Percentiles rank a stretch among this genome's conserved stretches.
Conservation (phyloP, 1,140 invertebrate species). For the Cydia amplana region DNA sequence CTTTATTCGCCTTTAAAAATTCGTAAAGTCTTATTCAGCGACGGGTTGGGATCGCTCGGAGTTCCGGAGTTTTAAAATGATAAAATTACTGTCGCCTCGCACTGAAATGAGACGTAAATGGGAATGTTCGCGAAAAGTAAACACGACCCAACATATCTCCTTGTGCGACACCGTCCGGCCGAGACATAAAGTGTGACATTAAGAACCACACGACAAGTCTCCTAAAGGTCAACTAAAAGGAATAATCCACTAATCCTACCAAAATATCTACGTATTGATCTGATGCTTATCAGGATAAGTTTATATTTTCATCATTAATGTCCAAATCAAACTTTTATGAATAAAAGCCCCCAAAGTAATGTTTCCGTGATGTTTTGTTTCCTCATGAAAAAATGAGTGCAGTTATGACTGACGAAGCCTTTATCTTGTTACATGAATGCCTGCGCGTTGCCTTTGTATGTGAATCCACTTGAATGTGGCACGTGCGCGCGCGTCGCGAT, state of each 20-base stretch:
- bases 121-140: slow-evolving; percentile 58
- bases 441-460: slow-evolving; percentile 11
- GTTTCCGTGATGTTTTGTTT: slow-evolving; percentile 1
- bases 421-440: slow-evolving; percentile 19
- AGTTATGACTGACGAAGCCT: slow-evolving; percentile 17
- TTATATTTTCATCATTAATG: background rate
- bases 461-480: slow-evolving; percentile 33
- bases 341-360: background rate
- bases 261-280: background rate
- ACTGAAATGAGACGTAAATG: slow-evolving; percentile 70
- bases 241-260: slow-evolving; percentile 8
- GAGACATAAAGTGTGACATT: slow-evolving; percentile 61
- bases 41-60: slow-evolving; percentile 52
- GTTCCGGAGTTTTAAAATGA: slow-evolving; percentile 68
- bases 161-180: slow-evolving; percentile 61
- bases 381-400: background rate
- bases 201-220: slow-evolving; percentile 36
- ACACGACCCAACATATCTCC: slow-evolving; percentile 57
- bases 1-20: slow-evolving; percentile 72
- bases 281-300: background rate
- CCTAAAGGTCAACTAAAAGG: slow-evolving; percentile 11
- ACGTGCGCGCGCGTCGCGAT: slow-evolving; percentile 41
- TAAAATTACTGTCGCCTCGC: slow-evolving; percentile 62
- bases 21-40: slow-evolving; percentile 72
- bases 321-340: background rate